Evolutionary conservation across 2,888 invertebrate species (phyloP).

Genomic region (Agonum fuliginosum): DNA sequence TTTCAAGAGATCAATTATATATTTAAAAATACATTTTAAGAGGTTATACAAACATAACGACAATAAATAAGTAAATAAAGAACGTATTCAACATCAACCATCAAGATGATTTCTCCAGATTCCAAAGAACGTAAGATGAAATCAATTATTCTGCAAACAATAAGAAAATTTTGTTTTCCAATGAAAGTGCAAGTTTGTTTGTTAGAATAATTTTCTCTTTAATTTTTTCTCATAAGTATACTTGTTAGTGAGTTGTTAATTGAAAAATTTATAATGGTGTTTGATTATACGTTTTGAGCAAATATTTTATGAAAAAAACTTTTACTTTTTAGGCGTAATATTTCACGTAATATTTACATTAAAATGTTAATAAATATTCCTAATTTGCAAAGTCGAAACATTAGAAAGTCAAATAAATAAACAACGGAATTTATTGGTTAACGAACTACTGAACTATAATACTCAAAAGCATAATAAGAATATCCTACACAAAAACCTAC

Average conservation of each 20-base stretch:
- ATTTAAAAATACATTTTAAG: not conserved
- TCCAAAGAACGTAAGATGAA: not conserved
- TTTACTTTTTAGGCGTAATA: not conserved
- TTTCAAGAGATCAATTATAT: not conserved
- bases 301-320: not conserved
- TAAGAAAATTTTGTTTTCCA: conserved; percentile 15
- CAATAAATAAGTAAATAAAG: not conserved
- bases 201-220: conserved; percentile 38
- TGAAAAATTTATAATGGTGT: not conserved
- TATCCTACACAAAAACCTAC: not conserved
- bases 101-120: not conserved
- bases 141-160: conserved; percentile 19
- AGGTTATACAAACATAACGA: not conserved
- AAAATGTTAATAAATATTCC: not conserved
- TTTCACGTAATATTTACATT: not conserved
- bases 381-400: not conserved
- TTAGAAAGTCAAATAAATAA: not conserved
- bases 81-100: no score
- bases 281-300: not conserved
- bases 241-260: not conserved
- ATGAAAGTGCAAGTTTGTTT: conserved; percentile 33
- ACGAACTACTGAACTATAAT: not conserved
- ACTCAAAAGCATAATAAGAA: not conserved
- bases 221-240: conserved; percentile 18
- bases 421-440: not conserved